Evolutionary conservation across 2,888 invertebrate genomes (phyloP), one percentile per base, ranked within the genome.

Genomic region (Pristionchus exspectatus): DNA sequence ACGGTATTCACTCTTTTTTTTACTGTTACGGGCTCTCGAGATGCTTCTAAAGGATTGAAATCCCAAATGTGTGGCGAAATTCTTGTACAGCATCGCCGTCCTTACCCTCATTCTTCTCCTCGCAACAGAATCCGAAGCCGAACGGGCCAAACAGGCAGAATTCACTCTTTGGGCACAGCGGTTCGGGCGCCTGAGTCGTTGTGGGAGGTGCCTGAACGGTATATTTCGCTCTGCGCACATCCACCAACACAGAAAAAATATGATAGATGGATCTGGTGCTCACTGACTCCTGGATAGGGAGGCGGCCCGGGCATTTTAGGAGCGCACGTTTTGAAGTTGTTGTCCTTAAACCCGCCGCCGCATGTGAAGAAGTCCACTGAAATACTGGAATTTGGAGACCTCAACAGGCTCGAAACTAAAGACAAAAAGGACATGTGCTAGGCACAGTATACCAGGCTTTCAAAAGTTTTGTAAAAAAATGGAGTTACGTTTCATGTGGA

Each of bases 51-150:
- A 50, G 44, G 27, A 14, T 2, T 30, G 69, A 16, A 77, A 77
- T 74, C 30, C 12, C 30, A 16, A 54, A 2, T 16, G 54, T 54
- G 2, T 21, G 18, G 4, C 66, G 66, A 27, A 33, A 30, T 33
- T 33, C 30, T 63, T 1, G 38, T 30, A 30, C 33, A 33, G 72
- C 33, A 72, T 33, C 0, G 14, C 18, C 38, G 7, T 38, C 44
- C 74, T 38, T 54, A 87, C 87, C 87, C 54, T 87, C 87, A 12
- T 87, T 87, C n/a, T 87, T 44, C 44, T 87, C 69, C 0, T 87
- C 87, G 27, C 87, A 87, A 12, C 87, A 87, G 69, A 87, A 69
- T 27, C 87, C 87, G 87, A 87, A 87, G 3, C 30, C 87, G 50
- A 87, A 87, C n/a, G 87, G 87, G 44, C 87, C 87, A 50, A 38